Evolutionary conservation across 53 echinoderm and acorn worm species (phyloP).

Genomic region (Hippasteria phrygiana): DNA sequence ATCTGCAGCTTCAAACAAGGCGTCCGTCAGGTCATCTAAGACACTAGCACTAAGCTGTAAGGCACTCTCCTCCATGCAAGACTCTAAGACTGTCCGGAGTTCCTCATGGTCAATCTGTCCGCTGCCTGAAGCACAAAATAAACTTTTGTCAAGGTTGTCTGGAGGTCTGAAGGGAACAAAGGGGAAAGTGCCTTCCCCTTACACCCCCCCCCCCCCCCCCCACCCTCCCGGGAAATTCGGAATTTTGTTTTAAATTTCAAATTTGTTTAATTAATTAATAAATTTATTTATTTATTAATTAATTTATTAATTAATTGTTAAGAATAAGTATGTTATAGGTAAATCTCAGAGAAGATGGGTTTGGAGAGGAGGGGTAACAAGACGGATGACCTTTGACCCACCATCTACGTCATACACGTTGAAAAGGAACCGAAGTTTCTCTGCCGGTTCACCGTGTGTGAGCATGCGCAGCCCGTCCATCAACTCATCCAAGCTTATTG

Average conservation of each 20-base stretch:
- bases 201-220: too few relatives aligned
- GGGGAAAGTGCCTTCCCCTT: neutral
- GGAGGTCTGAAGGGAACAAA: too few relatives aligned
- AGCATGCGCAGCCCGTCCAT: slow-evolving; percentile 89
- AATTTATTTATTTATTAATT: too few relatives aligned
- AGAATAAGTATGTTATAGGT: too few relatives aligned
- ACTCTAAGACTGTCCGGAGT: slow-evolving; percentile 81
- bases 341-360: neutral
- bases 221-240: too few relatives aligned
- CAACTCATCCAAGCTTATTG: slow-evolving; percentile 90
- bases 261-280: too few relatives aligned
- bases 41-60: slow-evolving; percentile 82
- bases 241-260: too few relatives aligned
- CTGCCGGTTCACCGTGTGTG: slow-evolving; percentile 88
- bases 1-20: slow-evolving; percentile 94
- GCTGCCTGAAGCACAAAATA: slow-evolving; percentile 82
- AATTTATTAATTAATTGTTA: too few relatives aligned
- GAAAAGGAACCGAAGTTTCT: slow-evolving; percentile 95
- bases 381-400: slow-evolving; percentile 65
- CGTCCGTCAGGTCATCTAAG: slow-evolving; percentile 81
- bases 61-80: slow-evolving; percentile 95
- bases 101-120: slow-evolving; percentile 89
- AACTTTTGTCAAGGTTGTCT: too few relatives aligned
- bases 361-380: neutral
- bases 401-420: slow-evolving; percentile 97